phyloP scores from a whole-genome alignment of 2,888 invertebrate species.

The Xanthorhoe spadicearia region DNA sequence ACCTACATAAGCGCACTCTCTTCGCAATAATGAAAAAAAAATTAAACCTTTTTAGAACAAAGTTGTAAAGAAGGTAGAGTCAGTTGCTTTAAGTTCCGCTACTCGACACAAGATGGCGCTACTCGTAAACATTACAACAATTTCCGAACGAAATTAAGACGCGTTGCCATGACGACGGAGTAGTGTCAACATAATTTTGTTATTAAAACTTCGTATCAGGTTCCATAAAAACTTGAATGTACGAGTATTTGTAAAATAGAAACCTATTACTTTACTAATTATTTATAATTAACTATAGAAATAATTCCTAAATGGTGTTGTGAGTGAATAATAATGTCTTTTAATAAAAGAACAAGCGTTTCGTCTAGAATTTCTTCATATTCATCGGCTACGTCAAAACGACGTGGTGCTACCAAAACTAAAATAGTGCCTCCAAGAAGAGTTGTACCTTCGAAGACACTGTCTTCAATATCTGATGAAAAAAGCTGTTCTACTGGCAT shows the following conservation, averaged over 20 bases:
- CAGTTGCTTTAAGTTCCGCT: constrained; percentile 33
- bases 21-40: not conserved
- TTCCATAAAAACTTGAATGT: not conserved
- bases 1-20: not conserved
- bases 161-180: constrained; percentile 48
- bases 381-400: constrained; percentile 32
- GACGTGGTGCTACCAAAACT: constrained; percentile 35
- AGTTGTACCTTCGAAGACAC: constrained; percentile 56
- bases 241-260: not conserved
- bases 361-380: constrained; percentile 35
- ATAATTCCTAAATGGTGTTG: not conserved
- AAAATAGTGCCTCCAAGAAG: constrained; percentile 54
- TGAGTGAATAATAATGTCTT: constrained; percentile 36
- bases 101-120: constrained; percentile 50
- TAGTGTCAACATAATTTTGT: constrained; percentile 9
- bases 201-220: not conserved
- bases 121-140: not conserved
- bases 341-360: constrained; percentile 21
- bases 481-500: constrained; percentile 62
- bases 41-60: not conserved
- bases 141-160: constrained; percentile 15
- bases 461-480: constrained; percentile 44
- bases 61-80: not conserved
- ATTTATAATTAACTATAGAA: not conserved
- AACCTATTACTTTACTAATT: not conserved